Percentiles rank a stretch among this genome's conserved stretches.
These are phyloP conservation scores for Timema podura DNA, from an alignment of 2,888 invertebrate genomes.

Conservation along the genomic window DNA sequence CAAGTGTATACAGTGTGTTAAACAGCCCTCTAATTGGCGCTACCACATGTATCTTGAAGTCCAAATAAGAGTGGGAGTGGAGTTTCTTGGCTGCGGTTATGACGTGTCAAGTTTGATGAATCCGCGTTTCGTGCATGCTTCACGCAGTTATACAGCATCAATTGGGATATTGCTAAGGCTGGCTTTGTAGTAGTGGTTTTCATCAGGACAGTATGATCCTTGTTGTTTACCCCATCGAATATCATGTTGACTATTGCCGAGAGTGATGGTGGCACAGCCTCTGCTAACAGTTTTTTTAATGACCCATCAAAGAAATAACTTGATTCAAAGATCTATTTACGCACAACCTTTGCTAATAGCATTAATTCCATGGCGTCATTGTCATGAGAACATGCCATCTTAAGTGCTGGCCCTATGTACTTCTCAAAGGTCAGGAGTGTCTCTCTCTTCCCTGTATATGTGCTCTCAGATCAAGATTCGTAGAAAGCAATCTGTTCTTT, in stretches of 20 bases:
- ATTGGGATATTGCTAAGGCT: slow-evolving; percentile 2
- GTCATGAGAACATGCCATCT: slow-evolving; percentile 5
- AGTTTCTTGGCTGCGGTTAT: slow-evolving; percentile 15
- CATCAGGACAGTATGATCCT: too few species aligned
- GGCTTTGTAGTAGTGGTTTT: background rate
- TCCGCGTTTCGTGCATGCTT: slow-evolving; percentile 5
- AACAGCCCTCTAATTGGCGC: slow-evolving; percentile 8
- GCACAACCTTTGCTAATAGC: background rate
- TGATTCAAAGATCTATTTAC: slow-evolving; percentile 9
- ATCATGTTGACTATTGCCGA: too few species aligned
- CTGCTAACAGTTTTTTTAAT: too few species aligned
- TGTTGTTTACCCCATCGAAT: too few species aligned
- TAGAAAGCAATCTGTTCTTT: slow-evolving; percentile 9
- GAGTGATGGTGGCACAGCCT: too few species aligned
- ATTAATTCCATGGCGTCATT: background rate
- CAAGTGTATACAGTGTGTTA: slow-evolving; percentile 9
- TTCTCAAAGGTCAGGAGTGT: slow-evolving; percentile 11
- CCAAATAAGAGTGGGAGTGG: slow-evolving; percentile 19
- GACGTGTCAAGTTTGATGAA: background rate
- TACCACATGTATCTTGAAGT: slow-evolving; percentile 1
- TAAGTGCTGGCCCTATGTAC: background rate
- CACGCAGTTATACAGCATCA: slow-evolving; percentile 10
- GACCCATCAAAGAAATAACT: too few species aligned
- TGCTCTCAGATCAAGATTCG: background rate
- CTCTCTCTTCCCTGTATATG: slow-evolving; percentile 15